A percentile compares a stretch with the other conserved stretches of the same genome.
These are phyloP conservation scores for Pangasianodon gigas DNA, from an alignment of 2,113 vertebrate genomes.

Conservation along the genomic window DNA sequence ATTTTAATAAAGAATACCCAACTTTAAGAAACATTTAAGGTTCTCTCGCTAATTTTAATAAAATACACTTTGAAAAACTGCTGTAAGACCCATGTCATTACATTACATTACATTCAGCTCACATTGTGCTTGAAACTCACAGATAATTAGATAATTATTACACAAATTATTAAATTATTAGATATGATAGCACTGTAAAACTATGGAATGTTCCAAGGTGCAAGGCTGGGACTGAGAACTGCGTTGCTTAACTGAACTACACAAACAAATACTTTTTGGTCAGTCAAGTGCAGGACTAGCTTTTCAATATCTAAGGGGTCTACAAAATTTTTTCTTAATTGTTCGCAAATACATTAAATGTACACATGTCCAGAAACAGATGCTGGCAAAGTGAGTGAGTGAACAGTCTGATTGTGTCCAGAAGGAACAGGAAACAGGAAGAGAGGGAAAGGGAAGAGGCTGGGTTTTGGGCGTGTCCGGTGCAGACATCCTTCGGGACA, in stretches of 20 bases:
- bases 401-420: constrained; percentile 48
- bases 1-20: background rate
- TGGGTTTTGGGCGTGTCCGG: constrained; percentile 46
- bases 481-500: constrained; percentile 45
- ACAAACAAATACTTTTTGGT: background rate
- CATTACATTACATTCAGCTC: background rate
- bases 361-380: background rate
- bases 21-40: background rate
- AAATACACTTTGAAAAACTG: background rate
- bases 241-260: too few species aligned
- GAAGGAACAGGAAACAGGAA: constrained; percentile 68
- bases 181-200: background rate
- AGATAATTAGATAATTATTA: background rate
- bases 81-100: background rate
- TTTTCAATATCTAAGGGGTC: background rate
- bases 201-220: background rate
- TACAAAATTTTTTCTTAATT: background rate
- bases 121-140: background rate
- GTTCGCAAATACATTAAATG: background rate
- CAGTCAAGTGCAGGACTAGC: background rate
- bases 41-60: background rate
- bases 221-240: background rate
- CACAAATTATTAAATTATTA: background rate
- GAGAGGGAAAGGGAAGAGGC: constrained; percentile 62
- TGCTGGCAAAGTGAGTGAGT: background rate